phyloP scores from a whole-genome alignment of 1,140 invertebrate species.

The Monomorium pharaonis region DNA sequence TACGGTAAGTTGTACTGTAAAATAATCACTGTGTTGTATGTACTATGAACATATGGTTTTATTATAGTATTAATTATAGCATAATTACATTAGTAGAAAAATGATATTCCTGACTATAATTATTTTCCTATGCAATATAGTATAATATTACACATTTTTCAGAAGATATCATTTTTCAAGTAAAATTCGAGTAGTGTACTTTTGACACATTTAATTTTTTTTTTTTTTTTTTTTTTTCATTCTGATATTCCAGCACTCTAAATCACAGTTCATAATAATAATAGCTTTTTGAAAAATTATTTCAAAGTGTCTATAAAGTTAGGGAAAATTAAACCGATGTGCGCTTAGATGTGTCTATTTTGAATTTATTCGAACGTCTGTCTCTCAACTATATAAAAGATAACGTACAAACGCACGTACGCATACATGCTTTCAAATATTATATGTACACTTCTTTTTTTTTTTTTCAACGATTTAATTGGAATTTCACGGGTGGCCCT shows the following conservation, averaged over 20 bases:
- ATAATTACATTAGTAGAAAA: too few species aligned
- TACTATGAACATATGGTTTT: too few species aligned
- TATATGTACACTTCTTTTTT: too few species aligned
- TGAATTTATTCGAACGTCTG: not conserved
- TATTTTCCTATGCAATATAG: too few species aligned
- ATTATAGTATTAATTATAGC: too few species aligned
- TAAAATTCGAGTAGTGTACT: not conserved
- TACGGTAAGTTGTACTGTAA: too few species aligned
- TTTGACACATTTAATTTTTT: not conserved
- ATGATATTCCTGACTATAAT: too few species aligned
- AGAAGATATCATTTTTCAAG: too few species aligned
- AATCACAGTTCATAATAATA: not conserved
- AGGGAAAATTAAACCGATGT: not conserved
- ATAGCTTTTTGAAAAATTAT: not conserved
- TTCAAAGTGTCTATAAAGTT: not conserved
- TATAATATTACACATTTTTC: too few species aligned
- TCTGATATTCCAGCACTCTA: not conserved
- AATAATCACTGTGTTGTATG: too few species aligned
- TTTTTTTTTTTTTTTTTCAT: not conserved
- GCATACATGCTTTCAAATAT: not conserved
- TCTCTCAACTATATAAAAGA: not conserved
- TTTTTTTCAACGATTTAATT: not conserved
- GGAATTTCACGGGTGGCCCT: not conserved
- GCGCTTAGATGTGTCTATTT: not conserved
- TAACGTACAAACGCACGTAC: not conserved